phyloP scores from a whole-genome alignment of 2,797 vertebrate species.

The Aselliscus stoliczkanus region DNA sequence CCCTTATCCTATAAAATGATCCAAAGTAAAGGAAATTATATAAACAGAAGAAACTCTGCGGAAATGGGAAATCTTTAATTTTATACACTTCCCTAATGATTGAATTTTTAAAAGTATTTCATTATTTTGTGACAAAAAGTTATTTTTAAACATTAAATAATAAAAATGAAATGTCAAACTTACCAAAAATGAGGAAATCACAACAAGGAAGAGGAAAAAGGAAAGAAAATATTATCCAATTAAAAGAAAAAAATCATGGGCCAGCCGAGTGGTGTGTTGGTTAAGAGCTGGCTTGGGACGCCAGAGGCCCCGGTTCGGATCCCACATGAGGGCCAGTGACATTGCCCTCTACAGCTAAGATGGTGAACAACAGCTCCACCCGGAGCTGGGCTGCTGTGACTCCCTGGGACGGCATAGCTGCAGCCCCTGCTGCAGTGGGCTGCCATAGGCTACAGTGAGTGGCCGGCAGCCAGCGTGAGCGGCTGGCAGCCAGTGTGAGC shows the following conservation, averaged over 20 bases:
- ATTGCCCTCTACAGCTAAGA: too few relatives aligned
- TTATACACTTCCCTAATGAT: background rate
- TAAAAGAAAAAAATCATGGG: slow-evolving; percentile 25
- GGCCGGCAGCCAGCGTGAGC: too few relatives aligned
- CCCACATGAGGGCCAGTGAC: too few relatives aligned
- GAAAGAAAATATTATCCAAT: slow-evolving; percentile 20
- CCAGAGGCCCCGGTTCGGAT: too few relatives aligned
- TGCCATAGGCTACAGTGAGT: too few relatives aligned
- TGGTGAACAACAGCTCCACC: too few relatives aligned
- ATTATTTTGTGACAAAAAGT: background rate
- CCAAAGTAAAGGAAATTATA: background rate
- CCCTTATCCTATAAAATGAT: slow-evolving; percentile 5
- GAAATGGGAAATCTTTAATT: background rate
- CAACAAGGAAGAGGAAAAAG: slow-evolving; percentile 24
- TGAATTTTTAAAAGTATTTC: background rate
- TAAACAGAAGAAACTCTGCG: background rate
- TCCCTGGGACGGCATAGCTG: too few relatives aligned
- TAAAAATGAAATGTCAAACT: background rate
- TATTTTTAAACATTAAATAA: background rate
- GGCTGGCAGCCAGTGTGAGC: too few relatives aligned
- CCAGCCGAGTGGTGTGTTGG: too few relatives aligned
- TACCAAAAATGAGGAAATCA: background rate
- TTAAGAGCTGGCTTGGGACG: too few relatives aligned
- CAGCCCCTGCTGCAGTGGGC: too few relatives aligned
- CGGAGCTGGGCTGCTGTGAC: too few relatives aligned